Conservation (phyloP, 2,888 invertebrate species). For the Chrysina gloriosa region DNA sequence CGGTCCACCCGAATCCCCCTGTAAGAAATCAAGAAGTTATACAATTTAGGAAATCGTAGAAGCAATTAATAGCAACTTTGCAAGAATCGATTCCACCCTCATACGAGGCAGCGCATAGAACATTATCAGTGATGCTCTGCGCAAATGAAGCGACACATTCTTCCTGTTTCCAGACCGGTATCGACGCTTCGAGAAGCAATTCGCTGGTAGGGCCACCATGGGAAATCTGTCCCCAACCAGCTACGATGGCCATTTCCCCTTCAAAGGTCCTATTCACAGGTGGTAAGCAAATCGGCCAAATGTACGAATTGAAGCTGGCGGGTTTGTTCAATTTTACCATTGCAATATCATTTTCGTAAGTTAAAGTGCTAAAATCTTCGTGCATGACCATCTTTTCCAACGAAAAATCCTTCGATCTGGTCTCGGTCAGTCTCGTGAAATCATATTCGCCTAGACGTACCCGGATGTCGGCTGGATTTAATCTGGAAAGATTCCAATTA, state of each 20-base stretch:
- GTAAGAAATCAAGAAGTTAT: too few relatives aligned
- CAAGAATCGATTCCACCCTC: conserved; percentile 86
- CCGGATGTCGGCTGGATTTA: conserved; percentile 71
- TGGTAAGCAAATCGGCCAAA: conserved; percentile 88
- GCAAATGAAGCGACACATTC: conserved; percentile 74
- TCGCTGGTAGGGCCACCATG: conserved; percentile 73
- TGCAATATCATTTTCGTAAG: conserved; percentile 83
- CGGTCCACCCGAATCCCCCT: conserved; percentile 91
- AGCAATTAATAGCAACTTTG: conserved; percentile 69
- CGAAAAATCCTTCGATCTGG: conserved; percentile 76
- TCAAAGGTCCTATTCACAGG: conserved; percentile 69
- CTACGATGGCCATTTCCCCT: conserved; percentile 74
- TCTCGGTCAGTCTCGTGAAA: conserved; percentile 74
- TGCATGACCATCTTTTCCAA: conserved; percentile 76
- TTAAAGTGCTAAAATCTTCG: conserved; percentile 73
- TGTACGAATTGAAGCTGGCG: conserved; percentile 79
- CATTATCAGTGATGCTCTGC: conserved; percentile 74
- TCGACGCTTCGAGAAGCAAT: conserved; percentile 79
- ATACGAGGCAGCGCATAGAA: conserved; percentile 81
- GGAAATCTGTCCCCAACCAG: conserved; percentile 82
- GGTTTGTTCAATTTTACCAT: conserved; percentile 75
- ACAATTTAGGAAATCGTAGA: neutral
- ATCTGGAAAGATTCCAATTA: too few relatives aligned
- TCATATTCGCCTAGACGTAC: conserved; percentile 88
- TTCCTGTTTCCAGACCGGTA: conserved; percentile 82